phyloP scores from a whole-genome alignment of 2,113 vertebrate species.

The Lampris megalopsis region DNA sequence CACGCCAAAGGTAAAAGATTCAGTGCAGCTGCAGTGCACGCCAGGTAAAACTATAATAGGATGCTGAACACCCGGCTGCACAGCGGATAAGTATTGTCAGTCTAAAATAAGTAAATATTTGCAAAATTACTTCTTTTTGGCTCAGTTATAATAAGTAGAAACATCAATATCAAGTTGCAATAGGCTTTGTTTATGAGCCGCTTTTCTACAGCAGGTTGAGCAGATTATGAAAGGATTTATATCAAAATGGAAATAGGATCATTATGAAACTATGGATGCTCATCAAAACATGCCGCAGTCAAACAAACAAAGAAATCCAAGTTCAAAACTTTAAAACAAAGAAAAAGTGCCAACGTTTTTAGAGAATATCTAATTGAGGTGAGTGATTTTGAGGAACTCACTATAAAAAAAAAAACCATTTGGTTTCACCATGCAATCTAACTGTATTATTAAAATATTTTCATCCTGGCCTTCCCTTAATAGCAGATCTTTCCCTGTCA shows the following conservation, averaged over 20 bases:
- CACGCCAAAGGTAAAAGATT: constrained; percentile 65
- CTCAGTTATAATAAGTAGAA: no score
- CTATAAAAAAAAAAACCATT: constrained; percentile 20
- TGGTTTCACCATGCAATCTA: constrained; percentile 34
- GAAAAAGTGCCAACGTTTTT: background rate
- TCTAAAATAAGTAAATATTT: background rate
- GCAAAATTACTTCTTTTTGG: background rate
- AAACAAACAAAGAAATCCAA: background rate
- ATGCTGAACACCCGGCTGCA: background rate
- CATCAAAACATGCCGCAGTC: background rate
- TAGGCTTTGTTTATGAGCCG: background rate
- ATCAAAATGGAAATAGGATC: background rate
- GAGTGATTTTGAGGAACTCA: constrained; percentile 20
- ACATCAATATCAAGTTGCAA: background rate
- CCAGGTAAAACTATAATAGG: no score
- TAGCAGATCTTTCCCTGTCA: constrained; percentile 43
- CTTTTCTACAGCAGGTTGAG: background rate
- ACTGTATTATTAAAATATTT: constrained; percentile 62
- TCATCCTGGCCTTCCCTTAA: constrained; percentile 44
- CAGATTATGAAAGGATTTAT: no score
- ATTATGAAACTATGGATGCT: background rate
- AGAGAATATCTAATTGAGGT: constrained; percentile 21
- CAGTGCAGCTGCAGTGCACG: no score
- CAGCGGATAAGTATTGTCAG: background rate
- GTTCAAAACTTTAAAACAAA: background rate